A percentile compares a stretch with the other conserved stretches of the same genome.
These are phyloP conservation scores for Didymodactylos carnosus DNA, from an alignment of 2,888 invertebrate genomes.

Conservation along the genomic window DNA sequence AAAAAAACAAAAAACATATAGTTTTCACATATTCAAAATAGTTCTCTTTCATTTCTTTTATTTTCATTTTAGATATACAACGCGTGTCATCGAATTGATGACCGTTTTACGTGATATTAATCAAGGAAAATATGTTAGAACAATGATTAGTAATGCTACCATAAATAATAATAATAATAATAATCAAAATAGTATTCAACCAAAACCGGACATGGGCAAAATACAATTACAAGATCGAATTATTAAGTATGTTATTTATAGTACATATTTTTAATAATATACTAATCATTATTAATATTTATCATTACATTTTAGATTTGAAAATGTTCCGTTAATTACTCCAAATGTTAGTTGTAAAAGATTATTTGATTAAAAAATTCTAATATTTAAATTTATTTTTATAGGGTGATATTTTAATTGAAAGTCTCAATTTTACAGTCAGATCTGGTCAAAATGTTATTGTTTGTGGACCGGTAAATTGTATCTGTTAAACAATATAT, in stretches of 20 bases:
- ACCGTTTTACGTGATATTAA: conserved; percentile 52
- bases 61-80: conserved; percentile 62
- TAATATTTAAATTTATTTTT: background rate
- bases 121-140: conserved; percentile 47
- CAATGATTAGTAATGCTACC: conserved; percentile 40
- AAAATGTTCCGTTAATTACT: conserved; percentile 76
- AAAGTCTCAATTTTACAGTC: conserved; percentile 65
- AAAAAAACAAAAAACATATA: no score
- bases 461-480: conserved; percentile 95
- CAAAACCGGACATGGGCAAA: conserved; percentile 45
- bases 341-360: conserved; percentile 47
- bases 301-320: conserved; percentile 56
- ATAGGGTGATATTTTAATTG: conserved; percentile 68
- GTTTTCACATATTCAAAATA: background rate
- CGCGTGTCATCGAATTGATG: conserved; percentile 68
- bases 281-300: background rate
- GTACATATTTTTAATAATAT: background rate
- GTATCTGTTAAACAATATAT: no score
- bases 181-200: no score
- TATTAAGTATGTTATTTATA: conserved; percentile 23
- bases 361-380: no score
- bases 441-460: conserved; percentile 82
- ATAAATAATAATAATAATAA: background rate
- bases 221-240: conserved; percentile 62
- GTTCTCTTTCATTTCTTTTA: background rate